These are phyloP conservation scores for Okamejei kenojei DNA, from an alignment of 2,797 vertebrate species.

Conservation along the genomic window DNA sequence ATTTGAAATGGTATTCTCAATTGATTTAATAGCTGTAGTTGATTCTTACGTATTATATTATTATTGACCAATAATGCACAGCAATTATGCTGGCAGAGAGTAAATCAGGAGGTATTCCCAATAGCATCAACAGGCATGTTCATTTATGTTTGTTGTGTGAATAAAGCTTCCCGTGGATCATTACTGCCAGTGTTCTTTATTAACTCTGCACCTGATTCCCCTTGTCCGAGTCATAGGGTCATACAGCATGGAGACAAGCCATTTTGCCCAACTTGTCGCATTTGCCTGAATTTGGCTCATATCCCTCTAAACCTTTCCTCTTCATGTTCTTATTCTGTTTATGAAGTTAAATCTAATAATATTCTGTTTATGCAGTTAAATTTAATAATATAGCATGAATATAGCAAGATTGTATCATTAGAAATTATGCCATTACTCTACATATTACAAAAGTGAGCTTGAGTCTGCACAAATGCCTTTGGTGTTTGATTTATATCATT, in stretches of 20 bases:
- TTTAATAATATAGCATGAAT: background rate
- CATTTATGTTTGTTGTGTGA: background rate
- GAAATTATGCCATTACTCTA: background rate
- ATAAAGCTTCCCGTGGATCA: background rate
- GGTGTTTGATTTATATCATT: background rate
- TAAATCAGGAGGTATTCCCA: background rate
- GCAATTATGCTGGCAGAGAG: background rate
- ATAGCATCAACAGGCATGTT: background rate
- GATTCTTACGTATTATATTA: background rate
- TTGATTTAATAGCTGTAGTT: background rate
- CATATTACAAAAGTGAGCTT: background rate
- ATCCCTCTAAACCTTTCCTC: no score
- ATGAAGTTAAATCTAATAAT: no score
- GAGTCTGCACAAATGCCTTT: constrained; percentile 10
- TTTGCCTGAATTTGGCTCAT: no score
- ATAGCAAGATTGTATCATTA: no score
- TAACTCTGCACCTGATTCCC: background rate
- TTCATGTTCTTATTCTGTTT: background rate
- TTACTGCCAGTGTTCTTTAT: background rate
- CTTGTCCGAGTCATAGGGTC: no score
- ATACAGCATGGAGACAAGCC: no score
- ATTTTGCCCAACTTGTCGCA: no score
- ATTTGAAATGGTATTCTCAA: background rate
- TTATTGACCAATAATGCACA: background rate
- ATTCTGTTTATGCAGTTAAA: constrained; percentile 12